A percentile compares a stretch with the other conserved stretches of the same genome.
phyloP scores from a whole-genome alignment of 2,113 vertebrate species.

The Osmerus mordax region DNA sequence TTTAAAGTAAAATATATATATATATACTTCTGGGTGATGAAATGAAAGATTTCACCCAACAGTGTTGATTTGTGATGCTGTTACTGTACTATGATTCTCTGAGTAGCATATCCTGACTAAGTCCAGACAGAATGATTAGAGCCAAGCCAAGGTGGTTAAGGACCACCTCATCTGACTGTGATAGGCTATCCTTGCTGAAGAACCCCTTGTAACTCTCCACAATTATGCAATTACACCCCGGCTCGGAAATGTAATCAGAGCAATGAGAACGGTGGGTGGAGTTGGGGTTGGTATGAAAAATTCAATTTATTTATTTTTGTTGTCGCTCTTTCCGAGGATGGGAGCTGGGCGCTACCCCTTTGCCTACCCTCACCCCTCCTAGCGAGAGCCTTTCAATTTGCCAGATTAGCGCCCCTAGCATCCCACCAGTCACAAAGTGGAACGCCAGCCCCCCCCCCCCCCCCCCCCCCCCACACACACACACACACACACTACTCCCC shows the following conservation, averaged over 20 bases:
- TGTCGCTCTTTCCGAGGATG: conserved; percentile 55
- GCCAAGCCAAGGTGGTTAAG: background rate
- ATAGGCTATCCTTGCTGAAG: conserved; percentile 16
- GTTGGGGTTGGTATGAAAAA: conserved; percentile 42
- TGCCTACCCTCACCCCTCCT: conserved; percentile 38
- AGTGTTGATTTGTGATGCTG: background rate
- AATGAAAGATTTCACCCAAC: background rate
- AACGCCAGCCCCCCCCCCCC: conserved; percentile 24
- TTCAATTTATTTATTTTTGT: conserved; percentile 60
- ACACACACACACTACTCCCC: conserved; percentile 53
- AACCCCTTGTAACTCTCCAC: conserved; percentile 4
- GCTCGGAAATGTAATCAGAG: conserved; percentile 58
- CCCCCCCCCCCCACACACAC: too few relatives aligned
- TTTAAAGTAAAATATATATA: too few relatives aligned
- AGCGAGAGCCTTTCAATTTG: conserved; percentile 66
- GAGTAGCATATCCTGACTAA: background rate
- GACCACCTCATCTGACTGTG: conserved; percentile 14
- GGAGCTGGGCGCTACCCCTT: conserved; percentile 41
- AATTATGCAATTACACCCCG: conserved; percentile 30
- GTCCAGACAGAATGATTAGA: background rate
- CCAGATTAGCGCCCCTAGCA: conserved; percentile 67
- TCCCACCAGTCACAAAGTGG: conserved; percentile 53
- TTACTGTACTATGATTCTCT: too few relatives aligned
- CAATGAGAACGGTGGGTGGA: conserved; percentile 20
- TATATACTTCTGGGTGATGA: too few relatives aligned